A percentile compares a stretch with the other conserved stretches of the same genome.
phyloP scores from a whole-genome alignment of 2,797 vertebrate species.

The Notoglanidium macrostoma region DNA sequence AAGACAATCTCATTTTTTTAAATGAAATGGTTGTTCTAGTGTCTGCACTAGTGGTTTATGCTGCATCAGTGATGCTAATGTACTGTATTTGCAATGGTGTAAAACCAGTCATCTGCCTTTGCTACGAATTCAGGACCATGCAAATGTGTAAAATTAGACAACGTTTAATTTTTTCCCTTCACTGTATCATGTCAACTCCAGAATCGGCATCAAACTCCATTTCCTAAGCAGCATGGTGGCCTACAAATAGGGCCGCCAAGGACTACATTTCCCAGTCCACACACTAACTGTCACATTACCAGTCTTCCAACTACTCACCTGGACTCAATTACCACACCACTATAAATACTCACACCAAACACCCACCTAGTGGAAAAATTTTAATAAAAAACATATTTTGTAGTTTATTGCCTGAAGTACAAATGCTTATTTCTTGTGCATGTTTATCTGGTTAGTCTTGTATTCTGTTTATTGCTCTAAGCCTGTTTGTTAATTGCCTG shows the following conservation, averaged over 20 bases:
- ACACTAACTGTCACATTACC: background rate
- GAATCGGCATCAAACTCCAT: background rate
- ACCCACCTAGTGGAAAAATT: background rate
- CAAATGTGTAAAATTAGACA: background rate
- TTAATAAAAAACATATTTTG: background rate
- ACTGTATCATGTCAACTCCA: background rate
- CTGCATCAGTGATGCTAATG: background rate
- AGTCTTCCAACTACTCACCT: background rate
- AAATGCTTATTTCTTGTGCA: background rate
- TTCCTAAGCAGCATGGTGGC: background rate
- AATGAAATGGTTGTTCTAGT: background rate
- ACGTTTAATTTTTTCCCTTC: background rate
- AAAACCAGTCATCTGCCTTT: background rate
- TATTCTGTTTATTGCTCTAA: background rate
- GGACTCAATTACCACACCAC: background rate
- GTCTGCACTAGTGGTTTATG: background rate
- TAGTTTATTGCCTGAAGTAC: background rate
- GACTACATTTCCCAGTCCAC: background rate
- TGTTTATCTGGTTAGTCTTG: background rate
- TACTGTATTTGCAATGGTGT: background rate
- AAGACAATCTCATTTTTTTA: background rate
- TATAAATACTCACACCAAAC: background rate
- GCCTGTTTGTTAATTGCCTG: background rate
- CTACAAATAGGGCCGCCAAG: background rate
- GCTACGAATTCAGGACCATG: too few species aligned